Base-by-base conservation (phyloP, 2,888 invertebrate species). In the Sminthurinus aureus region DNA sequence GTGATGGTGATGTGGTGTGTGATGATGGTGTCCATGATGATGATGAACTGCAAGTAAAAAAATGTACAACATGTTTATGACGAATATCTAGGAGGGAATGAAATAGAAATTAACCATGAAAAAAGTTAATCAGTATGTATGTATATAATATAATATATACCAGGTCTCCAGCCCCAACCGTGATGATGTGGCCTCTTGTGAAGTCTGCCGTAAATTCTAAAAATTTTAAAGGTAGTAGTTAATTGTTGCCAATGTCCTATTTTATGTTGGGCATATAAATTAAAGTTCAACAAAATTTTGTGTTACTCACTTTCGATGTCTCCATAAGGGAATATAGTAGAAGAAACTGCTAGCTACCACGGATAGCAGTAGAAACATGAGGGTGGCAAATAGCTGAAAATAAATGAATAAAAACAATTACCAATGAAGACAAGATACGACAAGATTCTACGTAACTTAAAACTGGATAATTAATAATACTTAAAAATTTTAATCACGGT, bases 271-370 rank as follows among this genome's bases (percentile, higher is more conserved):
- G 11, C 22, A 24, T 73, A 13, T 73, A 9, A 9, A 24, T 13
- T 9, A 8, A 9, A 74, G 50, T 50, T 3, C 18, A 8, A 18
- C 15, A 18, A 74, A 38, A 20, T 24, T 20, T n/a, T 9, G n/a
- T 9, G 12, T 20, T 9, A 67, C 80, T 85, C 81, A 86, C 86
- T 79, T 84, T 0, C 78, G 79, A 4, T 84, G 76, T 67, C 84
- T 86, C 84, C 84, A 84, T 18, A 85, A 74, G 22, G 86, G 86
- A 15, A 87, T 82, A 83, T 85, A 82, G 20, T 76, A 87, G 71
- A 81, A 87, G 9, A 83, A 81, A 20, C 78, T 76, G 0, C 85
- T 85, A 12, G 85, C 83, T 66, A 83, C 81, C 74, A 87, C 79
- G 9, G 85, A 79, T 1, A 84, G 52, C 58, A 85, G 24, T 0